Conservation (phyloP, 1,140 invertebrate species). For the Heliothis virescens region DNA sequence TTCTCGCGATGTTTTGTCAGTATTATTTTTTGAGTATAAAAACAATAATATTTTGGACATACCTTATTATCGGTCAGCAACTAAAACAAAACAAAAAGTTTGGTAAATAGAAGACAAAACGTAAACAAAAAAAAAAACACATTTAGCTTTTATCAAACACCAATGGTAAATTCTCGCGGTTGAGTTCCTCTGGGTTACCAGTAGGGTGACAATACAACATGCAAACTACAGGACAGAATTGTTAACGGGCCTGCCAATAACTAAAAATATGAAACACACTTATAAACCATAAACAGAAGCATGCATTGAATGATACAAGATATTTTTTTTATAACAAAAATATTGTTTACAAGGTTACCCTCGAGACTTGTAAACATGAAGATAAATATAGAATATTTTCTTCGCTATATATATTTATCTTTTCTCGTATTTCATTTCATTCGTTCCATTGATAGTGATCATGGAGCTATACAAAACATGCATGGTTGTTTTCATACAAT, state of each 20-base stretch:
- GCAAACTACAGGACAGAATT: too few relatives aligned
- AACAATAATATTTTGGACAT: background rate
- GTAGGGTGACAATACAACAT: too few relatives aligned
- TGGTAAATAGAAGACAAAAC: background rate
- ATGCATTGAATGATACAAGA: conserved; percentile 14
- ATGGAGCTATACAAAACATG: too few relatives aligned
- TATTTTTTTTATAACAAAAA: background rate
- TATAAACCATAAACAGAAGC: background rate
- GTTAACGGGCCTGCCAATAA: background rate
- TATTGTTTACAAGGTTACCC: conserved; percentile 2
- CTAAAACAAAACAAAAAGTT: conserved; percentile 48
- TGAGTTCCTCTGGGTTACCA: too few relatives aligned
- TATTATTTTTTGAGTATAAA: too few relatives aligned
- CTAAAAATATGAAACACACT: background rate
- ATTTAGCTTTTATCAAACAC: too few relatives aligned
- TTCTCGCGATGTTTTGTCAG: too few relatives aligned
- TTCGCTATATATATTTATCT: background rate
- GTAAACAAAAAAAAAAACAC: background rate
- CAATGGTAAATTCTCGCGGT: too few relatives aligned
- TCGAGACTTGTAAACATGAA: background rate
- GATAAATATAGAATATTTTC: conserved; percentile 2
- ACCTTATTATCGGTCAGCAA: conserved; percentile 45
- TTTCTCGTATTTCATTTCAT: conserved; percentile 14
- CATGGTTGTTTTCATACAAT: too few relatives aligned
- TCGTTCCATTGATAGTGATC: too few relatives aligned